phyloP scores from a whole-genome alignment of 2,797 vertebrate genomes.

The Hyperoplus lanceolatus region DNA sequence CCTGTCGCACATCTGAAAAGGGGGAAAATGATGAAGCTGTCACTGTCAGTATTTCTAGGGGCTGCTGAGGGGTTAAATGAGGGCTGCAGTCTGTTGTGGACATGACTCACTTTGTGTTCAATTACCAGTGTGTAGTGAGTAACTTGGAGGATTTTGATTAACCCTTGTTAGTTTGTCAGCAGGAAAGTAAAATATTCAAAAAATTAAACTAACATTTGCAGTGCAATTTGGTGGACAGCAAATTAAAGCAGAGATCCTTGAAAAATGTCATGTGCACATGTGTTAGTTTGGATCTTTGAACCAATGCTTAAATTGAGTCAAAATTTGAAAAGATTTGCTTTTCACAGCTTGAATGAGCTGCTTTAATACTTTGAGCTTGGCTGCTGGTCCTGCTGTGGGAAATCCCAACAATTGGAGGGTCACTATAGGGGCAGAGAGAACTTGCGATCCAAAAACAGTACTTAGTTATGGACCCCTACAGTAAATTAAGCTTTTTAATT shows the following conservation, averaged over 20 bases:
- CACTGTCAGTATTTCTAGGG: conserved; percentile 21
- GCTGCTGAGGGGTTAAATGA: conserved; percentile 14
- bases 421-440: neutral
- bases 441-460: neutral
- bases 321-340: neutral
- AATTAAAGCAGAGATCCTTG: neutral
- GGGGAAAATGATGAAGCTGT: conserved; percentile 15
- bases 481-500: neutral
- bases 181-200: neutral
- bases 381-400: too few species aligned
- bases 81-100: conserved; percentile 27
- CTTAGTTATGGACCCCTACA: neutral
- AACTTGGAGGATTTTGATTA: conserved; percentile 7
- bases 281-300: neutral
- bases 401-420: neutral
- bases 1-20: conserved; percentile 18
- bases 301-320: too few species aligned
- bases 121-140: neutral
- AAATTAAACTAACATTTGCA: neutral
- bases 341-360: neutral
- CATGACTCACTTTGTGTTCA: conserved; percentile 18
- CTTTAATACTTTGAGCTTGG: neutral
- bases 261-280: too few species aligned
- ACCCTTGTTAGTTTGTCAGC: neutral
- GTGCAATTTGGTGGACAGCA: neutral